Evolutionary conservation across 2,113 vertebrate genomes (phyloP).

Genomic region (Proterorhinus semilunaris): DNA sequence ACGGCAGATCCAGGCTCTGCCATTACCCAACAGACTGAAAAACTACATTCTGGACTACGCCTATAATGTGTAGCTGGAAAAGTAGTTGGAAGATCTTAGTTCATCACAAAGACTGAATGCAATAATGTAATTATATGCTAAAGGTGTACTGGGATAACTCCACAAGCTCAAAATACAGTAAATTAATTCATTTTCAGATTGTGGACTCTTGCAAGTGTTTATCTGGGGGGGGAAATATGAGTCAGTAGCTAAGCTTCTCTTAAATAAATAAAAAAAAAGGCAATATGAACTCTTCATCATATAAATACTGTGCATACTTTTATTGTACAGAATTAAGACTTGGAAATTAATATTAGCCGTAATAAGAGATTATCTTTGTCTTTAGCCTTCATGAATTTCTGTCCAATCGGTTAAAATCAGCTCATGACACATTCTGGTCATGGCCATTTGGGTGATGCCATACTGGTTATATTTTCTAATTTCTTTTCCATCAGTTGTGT

Average conservation of each 20-base stretch:
- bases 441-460: too few relatives aligned
- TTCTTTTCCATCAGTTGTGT: too few relatives aligned
- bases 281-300: not conserved
- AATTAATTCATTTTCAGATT: not conserved
- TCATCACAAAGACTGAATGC: not conserved
- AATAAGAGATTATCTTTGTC: not conserved
- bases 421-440: too few relatives aligned
- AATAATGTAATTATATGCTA: not conserved
- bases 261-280: not conserved
- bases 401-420: too few relatives aligned
- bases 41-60: constrained; percentile 91
- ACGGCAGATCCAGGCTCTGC: constrained; percentile 82
- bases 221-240: not conserved
- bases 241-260: not conserved
- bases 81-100: not conserved
- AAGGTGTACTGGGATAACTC: not conserved
- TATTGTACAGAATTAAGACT: not conserved
- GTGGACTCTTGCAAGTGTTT: not conserved
- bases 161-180: not conserved
- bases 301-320: not conserved
- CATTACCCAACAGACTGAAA: constrained; percentile 89
- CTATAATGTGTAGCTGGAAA: constrained; percentile 83
- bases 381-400: not conserved
- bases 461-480: too few relatives aligned
- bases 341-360: not conserved